phyloP scores from a whole-genome alignment of 2,888 invertebrate species.

The Hyppa rectilinea region DNA sequence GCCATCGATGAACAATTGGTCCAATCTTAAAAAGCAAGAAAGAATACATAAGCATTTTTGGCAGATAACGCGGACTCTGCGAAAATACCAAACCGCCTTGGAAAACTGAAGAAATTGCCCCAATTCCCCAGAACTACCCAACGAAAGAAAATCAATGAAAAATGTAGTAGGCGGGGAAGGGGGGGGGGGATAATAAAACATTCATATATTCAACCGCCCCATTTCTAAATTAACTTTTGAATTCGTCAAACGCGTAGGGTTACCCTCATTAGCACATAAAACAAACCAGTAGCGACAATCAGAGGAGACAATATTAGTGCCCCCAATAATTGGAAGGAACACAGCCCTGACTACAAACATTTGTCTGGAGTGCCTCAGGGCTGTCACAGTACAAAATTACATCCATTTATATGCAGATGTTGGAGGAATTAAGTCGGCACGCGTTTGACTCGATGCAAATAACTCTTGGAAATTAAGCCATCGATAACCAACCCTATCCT shows the following conservation, averaged over 20 bases:
- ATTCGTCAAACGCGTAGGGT: constrained; percentile 75
- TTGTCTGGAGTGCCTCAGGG: constrained; percentile 83
- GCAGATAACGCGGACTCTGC: constrained; percentile 13
- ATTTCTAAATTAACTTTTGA: constrained; percentile 74
- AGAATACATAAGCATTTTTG: constrained; percentile 20
- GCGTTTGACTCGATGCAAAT: constrained; percentile 85
- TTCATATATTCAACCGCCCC: constrained; percentile 74
- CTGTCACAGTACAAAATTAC: constrained; percentile 88
- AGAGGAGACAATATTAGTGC: constrained; percentile 61
- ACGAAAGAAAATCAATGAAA: constrained; percentile 63
- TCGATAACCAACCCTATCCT: constrained; percentile 79
- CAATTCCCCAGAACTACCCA: constrained; percentile 65
- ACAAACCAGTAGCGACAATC: constrained; percentile 69
- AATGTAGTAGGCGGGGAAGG: constrained; percentile 57
- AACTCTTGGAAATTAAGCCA: constrained; percentile 88
- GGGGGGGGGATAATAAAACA: constrained; percentile 72
- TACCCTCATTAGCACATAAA: constrained; percentile 76
- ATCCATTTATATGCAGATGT: constrained; percentile 88
- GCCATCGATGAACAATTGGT: constrained; percentile 82
- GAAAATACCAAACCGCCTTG: constrained; percentile 11
- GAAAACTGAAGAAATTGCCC: constrained; percentile 27
- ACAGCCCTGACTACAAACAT: constrained; percentile 81
- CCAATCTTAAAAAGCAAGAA: constrained; percentile 57
- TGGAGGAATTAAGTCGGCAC: constrained; percentile 80
- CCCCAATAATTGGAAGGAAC: constrained; percentile 63